Evolutionary conservation across 2,888 invertebrate genomes (phyloP).

Genomic region (Sesamia inferens): DNA sequence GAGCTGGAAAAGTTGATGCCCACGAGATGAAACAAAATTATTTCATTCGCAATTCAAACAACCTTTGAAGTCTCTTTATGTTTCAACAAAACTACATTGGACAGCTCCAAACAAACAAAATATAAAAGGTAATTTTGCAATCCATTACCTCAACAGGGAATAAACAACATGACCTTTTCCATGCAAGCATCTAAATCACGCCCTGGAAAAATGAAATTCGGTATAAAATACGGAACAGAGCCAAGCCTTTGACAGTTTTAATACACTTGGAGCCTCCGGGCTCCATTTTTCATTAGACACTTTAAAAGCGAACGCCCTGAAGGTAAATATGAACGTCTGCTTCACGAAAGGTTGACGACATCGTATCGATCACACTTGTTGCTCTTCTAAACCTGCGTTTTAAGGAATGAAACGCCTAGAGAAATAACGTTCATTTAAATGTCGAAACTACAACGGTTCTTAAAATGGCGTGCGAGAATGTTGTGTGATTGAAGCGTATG

Average conservation of each 20-base stretch:
- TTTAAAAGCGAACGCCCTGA: conserved; percentile 37
- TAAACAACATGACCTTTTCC: conserved; percentile 25
- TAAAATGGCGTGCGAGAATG: not conserved
- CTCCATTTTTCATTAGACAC: conserved; percentile 32
- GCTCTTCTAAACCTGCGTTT: conserved; percentile 24
- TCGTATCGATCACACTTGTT: conserved; percentile 61
- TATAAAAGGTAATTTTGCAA: conserved; percentile 33
- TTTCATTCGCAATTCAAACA: not conserved
- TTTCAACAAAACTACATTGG: conserved; percentile 6
- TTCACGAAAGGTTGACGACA: conserved; percentile 51
- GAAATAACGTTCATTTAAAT: not conserved
- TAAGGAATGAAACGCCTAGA: conserved; percentile 11
- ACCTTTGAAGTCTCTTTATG: not conserved
- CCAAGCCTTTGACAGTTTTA: conserved; percentile 37
- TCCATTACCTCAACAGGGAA: conserved; percentile 19
- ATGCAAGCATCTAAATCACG: conserved; percentile 30
- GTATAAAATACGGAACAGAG: conserved; percentile 9
- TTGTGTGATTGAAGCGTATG: not conserved
- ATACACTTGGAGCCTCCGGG: conserved; percentile 30
- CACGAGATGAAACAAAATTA: not conserved
- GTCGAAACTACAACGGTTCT: not conserved
- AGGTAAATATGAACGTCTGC: conserved; percentile 54
- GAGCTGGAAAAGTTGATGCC: not conserved
- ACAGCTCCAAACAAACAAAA: conserved; percentile 25
- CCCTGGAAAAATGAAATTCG: conserved; percentile 13